Conservation (phyloP, 2,113 vertebrate species). For the Hippoglossus stenolepis region DNA sequence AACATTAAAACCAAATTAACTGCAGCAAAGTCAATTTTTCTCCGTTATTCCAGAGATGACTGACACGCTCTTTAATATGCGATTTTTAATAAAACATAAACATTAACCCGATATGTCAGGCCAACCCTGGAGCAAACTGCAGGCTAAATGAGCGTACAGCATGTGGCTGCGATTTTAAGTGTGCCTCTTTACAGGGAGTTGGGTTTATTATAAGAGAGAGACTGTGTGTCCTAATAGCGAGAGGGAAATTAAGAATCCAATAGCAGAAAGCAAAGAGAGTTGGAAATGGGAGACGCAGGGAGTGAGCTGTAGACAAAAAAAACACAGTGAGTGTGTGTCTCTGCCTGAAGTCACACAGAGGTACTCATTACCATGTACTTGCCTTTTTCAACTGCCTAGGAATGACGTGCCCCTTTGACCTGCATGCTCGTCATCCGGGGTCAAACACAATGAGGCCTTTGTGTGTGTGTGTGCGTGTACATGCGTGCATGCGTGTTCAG, state of each 20-base stretch:
- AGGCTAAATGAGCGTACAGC: constrained; percentile 40
- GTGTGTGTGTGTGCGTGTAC: constrained; percentile 47
- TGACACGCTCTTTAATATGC: constrained; percentile 45
- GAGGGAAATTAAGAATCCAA: constrained; percentile 16
- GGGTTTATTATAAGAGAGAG: constrained; percentile 31
- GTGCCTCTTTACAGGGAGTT: constrained; percentile 15
- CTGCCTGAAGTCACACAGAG: constrained; percentile 32
- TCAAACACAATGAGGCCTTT: constrained; percentile 75
- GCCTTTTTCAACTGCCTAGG: constrained; percentile 66
- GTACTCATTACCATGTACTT: constrained; percentile 67
- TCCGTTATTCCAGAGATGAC: constrained; percentile 14
- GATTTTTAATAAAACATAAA: constrained; percentile 61
- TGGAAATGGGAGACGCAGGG: neutral
- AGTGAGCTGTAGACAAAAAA: neutral
- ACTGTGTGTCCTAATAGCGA: constrained; percentile 18
- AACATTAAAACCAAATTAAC: constrained; percentile 19
- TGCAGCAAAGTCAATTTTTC: neutral
- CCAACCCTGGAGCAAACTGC: constrained; percentile 45
- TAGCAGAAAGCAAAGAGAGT: neutral
- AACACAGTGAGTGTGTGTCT: constrained; percentile 6
- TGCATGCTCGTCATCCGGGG: constrained; percentile 62
- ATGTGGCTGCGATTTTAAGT: constrained; percentile 12
- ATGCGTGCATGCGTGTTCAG: constrained; percentile 36
- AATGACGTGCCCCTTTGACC: constrained; percentile 72
- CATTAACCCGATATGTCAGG: constrained; percentile 46